Percentiles rank a stretch among this genome's conserved stretches.
phyloP scores from a whole-genome alignment of 2,797 vertebrate species.

The Gephyroberyx darwinii region DNA sequence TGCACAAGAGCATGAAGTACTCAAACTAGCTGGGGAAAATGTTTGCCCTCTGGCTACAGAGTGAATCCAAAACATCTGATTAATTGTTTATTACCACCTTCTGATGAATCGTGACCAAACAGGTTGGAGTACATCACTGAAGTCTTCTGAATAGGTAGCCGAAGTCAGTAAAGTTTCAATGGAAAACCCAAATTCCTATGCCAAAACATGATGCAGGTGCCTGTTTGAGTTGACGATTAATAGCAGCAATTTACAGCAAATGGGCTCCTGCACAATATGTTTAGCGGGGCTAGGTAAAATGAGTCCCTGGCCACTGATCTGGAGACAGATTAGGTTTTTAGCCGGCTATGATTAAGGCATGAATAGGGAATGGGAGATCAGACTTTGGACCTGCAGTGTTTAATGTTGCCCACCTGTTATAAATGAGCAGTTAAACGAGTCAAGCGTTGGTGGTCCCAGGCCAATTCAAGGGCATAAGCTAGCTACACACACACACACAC shows the following conservation, averaged over 20 bases:
- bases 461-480: constrained; percentile 73
- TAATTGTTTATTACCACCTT: constrained; percentile 55
- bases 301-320: constrained; percentile 79
- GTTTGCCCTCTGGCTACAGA: constrained; percentile 34
- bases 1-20: constrained; percentile 21
- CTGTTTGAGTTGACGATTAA: constrained; percentile 77
- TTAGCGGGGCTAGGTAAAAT: constrained; percentile 74
- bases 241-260: constrained; percentile 78
- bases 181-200: constrained; percentile 31
- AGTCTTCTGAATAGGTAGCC: constrained; percentile 32
- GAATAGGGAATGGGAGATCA: constrained; percentile 70
- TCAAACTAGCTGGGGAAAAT: constrained; percentile 28
- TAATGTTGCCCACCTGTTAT: constrained; percentile 77
- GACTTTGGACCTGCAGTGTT: constrained; percentile 68
- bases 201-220: constrained; percentile 61
- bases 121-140: constrained; percentile 34
- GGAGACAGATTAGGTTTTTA: constrained; percentile 79
- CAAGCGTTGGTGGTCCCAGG: constrained; percentile 70
- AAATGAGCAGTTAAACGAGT: constrained; percentile 79
- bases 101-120: constrained; percentile 28
- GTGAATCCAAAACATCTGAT: constrained; percentile 41
- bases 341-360: constrained; percentile 77
- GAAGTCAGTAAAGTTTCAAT: constrained; percentile 46
- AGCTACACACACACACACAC: constrained; percentile 41
- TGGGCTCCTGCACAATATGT: constrained; percentile 76